Evolutionary conservation across 2,113 vertebrate genomes (phyloP).

Genomic region (Caranx melampygus): DNA sequence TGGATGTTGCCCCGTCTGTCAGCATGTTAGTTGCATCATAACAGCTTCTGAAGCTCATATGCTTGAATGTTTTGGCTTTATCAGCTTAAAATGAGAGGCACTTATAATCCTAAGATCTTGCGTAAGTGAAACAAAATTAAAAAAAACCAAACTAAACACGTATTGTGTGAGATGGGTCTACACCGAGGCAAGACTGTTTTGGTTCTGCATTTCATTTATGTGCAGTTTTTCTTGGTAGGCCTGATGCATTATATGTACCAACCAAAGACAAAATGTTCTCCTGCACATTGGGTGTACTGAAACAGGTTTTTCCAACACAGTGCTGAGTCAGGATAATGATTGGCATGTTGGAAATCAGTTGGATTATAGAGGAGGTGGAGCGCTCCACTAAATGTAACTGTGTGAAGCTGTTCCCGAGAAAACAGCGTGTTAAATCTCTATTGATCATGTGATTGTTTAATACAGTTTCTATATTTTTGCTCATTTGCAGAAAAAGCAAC

Average conservation of each 20-base stretch:
- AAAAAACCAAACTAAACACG: not conserved
- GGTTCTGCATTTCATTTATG: not conserved
- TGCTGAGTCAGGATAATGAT: constrained; percentile 46
- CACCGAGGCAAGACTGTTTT: constrained; percentile 40
- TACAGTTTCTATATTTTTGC: constrained; percentile 23
- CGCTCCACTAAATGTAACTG: constrained; percentile 31
- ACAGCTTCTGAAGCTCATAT: constrained; percentile 59
- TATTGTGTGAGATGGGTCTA: constrained; percentile 10
- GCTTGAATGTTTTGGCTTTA: constrained; percentile 60
- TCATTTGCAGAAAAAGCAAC: constrained; percentile 26
- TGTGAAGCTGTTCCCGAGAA: constrained; percentile 13
- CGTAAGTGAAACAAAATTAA: constrained; percentile 5
- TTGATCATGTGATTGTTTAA: constrained; percentile 11
- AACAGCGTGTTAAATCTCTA: constrained; percentile 44
- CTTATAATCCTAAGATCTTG: constrained; percentile 37
- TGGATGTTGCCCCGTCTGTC: constrained; percentile 64
- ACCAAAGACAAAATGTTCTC: constrained; percentile 11
- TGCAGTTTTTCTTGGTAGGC: not conserved
- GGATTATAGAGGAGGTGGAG: constrained; percentile 12
- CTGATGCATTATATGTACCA: not conserved
- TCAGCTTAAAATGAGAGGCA: constrained; percentile 58
- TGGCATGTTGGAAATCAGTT: constrained; percentile 43
- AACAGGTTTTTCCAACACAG: constrained; percentile 35
- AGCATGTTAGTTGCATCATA: constrained; percentile 75
- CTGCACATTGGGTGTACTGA: constrained; percentile 19